Evolutionary conservation across 2,888 invertebrate genomes (phyloP), one percentile per base, ranked within the genome.

Genomic region (Pseudoips prasinana): DNA sequence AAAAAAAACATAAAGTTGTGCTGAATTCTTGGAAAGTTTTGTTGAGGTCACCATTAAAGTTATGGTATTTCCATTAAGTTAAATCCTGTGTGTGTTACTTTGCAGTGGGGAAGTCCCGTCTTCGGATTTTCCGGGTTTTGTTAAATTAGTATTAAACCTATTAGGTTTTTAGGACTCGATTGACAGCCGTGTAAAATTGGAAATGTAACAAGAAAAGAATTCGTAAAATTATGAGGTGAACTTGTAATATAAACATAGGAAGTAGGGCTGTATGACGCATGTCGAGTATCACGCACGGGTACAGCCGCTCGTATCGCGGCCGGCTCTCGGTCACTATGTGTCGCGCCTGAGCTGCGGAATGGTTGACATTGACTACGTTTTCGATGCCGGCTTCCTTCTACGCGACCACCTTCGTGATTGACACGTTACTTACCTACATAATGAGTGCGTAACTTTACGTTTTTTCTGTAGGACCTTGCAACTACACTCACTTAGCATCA

Each of bases 331-430:
- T 64, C 66, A 69, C 67, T 59, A 61, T 64, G 62, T 63, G 64
- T 62, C 57, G 58, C 64, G 58, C 60, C 46, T 45, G 30, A 39
- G 39, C 44, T 39, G 41, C 49, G 34, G 57, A 68, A 64, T 54
- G 50, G 74, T 73, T 73, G 80, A 74, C 81, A 80, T 81, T 82
- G 77, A 59, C 49, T 58, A 52, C 59, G 60, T 65, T 73, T 73
- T 63, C 54, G 64, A 61, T 57, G 62, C 49, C 36, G 52, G 64
- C 71, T 80, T 80, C 82, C 77, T 74, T 62, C 64, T 67, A 58
- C 57, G 57, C 51, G 48, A 45, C 58, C 46, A 63, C 56, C 34
- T 52, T 48, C 64, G 64, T 71, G 70, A 67, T 70, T 66, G 75
- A 69, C 68, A 66, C 58, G 53, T 61, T 68, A 67, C 54, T 47